Percentiles rank a stretch among this genome's conserved stretches.
These are phyloP conservation scores for Megalopta genalis DNA, from an alignment of 1,140 invertebrate species.

Conservation along the genomic window DNA sequence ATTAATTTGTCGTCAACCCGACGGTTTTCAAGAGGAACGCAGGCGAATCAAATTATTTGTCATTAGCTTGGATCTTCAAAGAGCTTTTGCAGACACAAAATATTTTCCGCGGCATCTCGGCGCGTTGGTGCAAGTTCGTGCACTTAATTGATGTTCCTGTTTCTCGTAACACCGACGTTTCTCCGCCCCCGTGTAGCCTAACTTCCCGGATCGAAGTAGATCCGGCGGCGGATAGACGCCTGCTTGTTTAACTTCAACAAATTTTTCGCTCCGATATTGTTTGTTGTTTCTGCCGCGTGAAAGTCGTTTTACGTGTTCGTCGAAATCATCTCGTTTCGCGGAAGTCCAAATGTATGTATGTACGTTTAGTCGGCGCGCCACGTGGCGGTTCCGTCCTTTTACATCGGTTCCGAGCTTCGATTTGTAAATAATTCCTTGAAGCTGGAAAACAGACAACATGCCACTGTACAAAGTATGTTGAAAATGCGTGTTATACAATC, in stretches of 20 bases:
- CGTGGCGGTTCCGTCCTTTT: conserved; percentile 30
- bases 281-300: conserved; percentile 58
- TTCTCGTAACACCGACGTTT: conserved; percentile 3
- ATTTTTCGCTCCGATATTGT: conserved; percentile 44
- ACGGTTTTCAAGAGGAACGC: too few species aligned
- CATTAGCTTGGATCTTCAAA: too few species aligned
- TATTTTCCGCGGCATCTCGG: too few species aligned
- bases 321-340: conserved; percentile 52
- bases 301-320: conserved; percentile 59
- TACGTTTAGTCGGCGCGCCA: conserved; percentile 6
- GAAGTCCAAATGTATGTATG: conserved; percentile 61
- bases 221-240: conserved; percentile 11
- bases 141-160: background rate
- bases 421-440: background rate
- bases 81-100: too few species aligned
- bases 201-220: background rate
- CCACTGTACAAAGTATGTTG: background rate
- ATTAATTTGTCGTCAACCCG: too few species aligned
- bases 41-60: too few species aligned
- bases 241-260: conserved; percentile 38
- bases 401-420: background rate
- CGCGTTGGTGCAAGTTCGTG: background rate
- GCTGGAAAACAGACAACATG: background rate
- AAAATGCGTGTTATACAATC: background rate
- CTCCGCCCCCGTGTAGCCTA: too few species aligned